A percentile compares a stretch with the other conserved stretches of the same genome.
phyloP scores from a whole-genome alignment of 64 coral and sea anemone species.

The Orbicella faveolata region DNA sequence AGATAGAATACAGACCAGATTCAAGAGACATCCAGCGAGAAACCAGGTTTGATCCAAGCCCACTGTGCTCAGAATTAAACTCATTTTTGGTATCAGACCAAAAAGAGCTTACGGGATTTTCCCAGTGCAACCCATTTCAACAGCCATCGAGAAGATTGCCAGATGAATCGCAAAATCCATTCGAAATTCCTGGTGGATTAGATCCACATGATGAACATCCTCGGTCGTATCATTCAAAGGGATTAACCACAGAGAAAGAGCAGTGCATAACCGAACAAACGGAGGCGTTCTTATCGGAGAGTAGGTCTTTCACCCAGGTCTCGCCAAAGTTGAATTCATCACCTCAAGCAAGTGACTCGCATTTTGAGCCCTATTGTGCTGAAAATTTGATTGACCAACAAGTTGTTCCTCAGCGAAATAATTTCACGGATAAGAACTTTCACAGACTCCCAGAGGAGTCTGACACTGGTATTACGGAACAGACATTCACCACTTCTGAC shows the following conservation, averaged over 20 bases:
- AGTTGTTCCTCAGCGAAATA: not conserved
- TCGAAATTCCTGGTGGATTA: not conserved
- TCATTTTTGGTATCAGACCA: not conserved
- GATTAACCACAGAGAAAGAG: not conserved
- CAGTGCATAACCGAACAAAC: not conserved
- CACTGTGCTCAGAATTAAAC: conserved; percentile 1
- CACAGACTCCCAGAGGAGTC: not conserved
- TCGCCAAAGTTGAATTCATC: not conserved
- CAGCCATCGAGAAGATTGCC: not conserved
- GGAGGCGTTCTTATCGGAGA: not conserved
- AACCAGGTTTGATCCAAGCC: not conserved
- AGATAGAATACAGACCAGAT: not conserved
- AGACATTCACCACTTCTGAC: not conserved
- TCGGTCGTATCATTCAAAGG: not conserved
- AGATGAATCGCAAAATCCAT: not conserved
- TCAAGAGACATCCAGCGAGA: not conserved
- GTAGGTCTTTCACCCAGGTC: not conserved
- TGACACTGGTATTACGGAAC: not conserved
- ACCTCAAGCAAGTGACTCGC: not conserved
- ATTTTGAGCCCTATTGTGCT: not conserved
- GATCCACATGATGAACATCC: not conserved
- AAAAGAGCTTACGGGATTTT: not conserved
- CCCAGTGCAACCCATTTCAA: not conserved
- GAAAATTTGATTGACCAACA: not conserved
- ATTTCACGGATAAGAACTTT: not conserved